These are phyloP conservation scores for Pygoscelis antarcticus DNA, from an alignment of 2,113 vertebrate species.

Conservation along the genomic window DNA sequence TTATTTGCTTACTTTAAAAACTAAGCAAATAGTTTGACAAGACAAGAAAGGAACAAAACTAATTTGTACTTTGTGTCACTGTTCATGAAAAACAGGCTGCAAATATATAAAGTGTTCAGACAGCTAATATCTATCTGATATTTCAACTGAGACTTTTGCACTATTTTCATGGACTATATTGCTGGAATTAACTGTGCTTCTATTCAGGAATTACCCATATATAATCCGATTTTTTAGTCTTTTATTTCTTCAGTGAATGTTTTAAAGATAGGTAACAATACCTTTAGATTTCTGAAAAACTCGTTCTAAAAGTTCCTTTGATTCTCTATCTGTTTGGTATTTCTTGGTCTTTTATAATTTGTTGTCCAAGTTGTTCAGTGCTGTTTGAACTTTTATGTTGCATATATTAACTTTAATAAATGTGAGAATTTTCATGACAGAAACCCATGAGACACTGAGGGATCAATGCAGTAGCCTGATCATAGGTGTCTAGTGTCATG, in stretches of 20 bases:
- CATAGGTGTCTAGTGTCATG: background rate
- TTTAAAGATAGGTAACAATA: background rate
- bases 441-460: background rate
- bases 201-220: background rate
- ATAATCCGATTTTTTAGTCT: background rate
- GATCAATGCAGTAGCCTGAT: background rate
- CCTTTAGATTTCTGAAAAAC: background rate
- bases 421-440: background rate
- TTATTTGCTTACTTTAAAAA: conserved; percentile 20
- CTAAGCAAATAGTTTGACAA: conserved; percentile 12
- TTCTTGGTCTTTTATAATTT: background rate
- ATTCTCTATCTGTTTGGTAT: background rate
- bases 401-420: background rate
- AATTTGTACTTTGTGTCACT: background rate
- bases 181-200: background rate
- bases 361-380: background rate
- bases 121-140: background rate
- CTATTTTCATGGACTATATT: background rate
- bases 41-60: background rate
- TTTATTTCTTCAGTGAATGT: background rate
- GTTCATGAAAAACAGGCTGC: background rate
- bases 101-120: background rate
- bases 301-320: background rate
- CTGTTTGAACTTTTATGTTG: background rate
- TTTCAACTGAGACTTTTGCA: background rate